A percentile compares a stretch with the other conserved stretches of the same genome.
These are phyloP conservation scores for Drosophila meridionalis DNA, from an alignment of 2,888 invertebrate species.

Conservation along the genomic window DNA sequence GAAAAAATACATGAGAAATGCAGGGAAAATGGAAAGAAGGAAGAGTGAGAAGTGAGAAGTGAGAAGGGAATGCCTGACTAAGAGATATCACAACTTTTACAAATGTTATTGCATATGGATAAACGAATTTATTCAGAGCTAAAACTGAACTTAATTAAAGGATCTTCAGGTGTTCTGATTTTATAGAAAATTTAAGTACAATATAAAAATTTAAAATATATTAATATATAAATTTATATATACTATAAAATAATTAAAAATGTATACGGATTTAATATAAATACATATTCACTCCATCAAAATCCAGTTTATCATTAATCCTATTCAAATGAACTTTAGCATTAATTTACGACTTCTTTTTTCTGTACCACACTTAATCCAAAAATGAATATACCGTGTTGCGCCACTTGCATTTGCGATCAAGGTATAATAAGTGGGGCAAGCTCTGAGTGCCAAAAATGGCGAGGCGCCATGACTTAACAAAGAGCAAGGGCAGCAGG, in stretches of 20 bases:
- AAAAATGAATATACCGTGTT: neutral
- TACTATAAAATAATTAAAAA: no score
- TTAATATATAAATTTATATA: no score
- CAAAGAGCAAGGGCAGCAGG: neutral
- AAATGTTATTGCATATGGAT: neutral
- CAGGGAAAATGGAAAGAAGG: neutral
- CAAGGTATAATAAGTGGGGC: conserved; percentile 13
- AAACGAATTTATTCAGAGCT: no score
- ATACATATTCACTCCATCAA: no score
- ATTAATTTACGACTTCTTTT: neutral
- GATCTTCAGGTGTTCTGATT: no score
- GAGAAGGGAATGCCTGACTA: neutral
- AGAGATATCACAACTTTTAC: neutral
- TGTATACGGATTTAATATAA: no score
- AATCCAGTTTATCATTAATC: neutral
- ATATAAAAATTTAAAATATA: no score
- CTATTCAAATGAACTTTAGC: no score
- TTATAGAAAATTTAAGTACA: no score
- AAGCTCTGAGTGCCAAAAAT: conserved; percentile 46
- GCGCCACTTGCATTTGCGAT: neutral
- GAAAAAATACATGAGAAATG: conserved; percentile 12
- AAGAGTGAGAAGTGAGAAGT: neutral
- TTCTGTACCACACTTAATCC: neutral
- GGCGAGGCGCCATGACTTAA: conserved; percentile 33
- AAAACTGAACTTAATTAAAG: no score